phyloP scores from a whole-genome alignment of 2,113 vertebrate genomes.

The Epinephelus fuscoguttatus region DNA sequence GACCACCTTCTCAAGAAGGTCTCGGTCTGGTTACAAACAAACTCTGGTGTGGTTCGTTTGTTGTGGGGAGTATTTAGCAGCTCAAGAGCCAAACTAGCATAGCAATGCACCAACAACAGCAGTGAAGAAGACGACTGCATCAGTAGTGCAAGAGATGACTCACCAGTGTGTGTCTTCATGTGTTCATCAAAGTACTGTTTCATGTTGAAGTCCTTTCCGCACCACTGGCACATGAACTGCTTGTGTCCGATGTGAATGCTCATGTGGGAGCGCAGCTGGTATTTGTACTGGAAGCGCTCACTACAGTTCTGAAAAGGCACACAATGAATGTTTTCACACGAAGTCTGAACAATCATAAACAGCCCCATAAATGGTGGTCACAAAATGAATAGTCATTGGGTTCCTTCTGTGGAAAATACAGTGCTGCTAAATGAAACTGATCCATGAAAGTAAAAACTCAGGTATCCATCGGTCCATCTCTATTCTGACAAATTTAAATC shows the following conservation, averaged over 20 bases:
- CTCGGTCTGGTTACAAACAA: no score
- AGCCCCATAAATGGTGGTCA: neutral
- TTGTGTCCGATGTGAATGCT: slow-evolving; percentile 99
- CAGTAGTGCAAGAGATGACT: slow-evolving; percentile 77
- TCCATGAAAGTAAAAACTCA: neutral
- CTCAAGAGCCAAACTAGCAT: no score
- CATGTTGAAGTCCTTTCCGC: slow-evolving; percentile 99
- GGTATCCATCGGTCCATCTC: neutral
- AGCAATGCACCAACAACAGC: no score
- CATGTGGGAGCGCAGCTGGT: slow-evolving; percentile 98
- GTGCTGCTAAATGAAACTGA: neutral
- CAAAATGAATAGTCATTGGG: neutral
- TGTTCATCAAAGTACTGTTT: slow-evolving; percentile 99
- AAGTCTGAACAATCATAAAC: neutral
- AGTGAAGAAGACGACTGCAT: no score
- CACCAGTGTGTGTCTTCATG: slow-evolving; percentile 99
- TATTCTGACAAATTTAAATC: neutral
- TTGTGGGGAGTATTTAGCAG: neutral
- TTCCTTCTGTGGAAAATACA: neutral
- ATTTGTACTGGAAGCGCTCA: slow-evolving; percentile 97
- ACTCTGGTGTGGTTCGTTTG: no score
- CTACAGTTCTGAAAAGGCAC: slow-evolving; percentile 90
- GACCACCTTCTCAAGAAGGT: no score
- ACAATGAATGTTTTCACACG: slow-evolving; percentile 24
- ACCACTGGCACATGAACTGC: slow-evolving; percentile 99